phyloP scores from a whole-genome alignment of 2,113 vertebrate genomes.

The Datnioides undecimradiatus region DNA sequence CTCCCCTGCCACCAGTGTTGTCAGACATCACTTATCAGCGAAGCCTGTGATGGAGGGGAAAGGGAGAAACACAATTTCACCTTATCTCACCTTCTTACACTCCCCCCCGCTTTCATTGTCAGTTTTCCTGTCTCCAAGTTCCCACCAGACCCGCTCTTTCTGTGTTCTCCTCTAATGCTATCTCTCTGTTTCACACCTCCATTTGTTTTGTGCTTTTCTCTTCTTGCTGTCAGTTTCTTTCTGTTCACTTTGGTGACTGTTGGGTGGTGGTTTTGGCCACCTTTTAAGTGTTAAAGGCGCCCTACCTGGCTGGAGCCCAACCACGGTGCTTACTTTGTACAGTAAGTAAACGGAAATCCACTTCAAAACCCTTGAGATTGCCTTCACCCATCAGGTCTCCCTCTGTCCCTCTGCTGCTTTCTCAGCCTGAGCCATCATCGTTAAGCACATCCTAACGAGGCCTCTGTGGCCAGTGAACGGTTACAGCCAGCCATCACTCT shows the following conservation, averaged over 20 bases:
- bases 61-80: conserved; percentile 65
- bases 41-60: conserved; percentile 47
- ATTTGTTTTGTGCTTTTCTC: neutral
- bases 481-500: conserved; percentile 17
- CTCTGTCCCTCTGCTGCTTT: neutral
- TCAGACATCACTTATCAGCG: conserved; percentile 70
- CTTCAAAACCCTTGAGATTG: neutral
- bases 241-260: conserved; percentile 30
- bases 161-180: conserved; percentile 10
- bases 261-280: no score
- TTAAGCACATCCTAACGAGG: conserved; percentile 36
- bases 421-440: conserved; percentile 16
- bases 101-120: conserved; percentile 24
- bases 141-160: conserved; percentile 41
- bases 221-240: conserved; percentile 29
- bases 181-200: conserved; percentile 53
- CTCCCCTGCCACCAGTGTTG: conserved; percentile 62
- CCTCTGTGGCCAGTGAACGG: conserved; percentile 18
- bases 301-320: neutral
- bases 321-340: neutral
- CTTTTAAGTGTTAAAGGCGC: neutral
- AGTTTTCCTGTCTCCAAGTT: conserved; percentile 8
- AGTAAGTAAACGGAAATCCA: neutral
- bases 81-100: conserved; percentile 63
- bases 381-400: conserved; percentile 15